Evolutionary conservation across 2,113 vertebrate genomes (phyloP).

Genomic region (Callionymus lyra): DNA sequence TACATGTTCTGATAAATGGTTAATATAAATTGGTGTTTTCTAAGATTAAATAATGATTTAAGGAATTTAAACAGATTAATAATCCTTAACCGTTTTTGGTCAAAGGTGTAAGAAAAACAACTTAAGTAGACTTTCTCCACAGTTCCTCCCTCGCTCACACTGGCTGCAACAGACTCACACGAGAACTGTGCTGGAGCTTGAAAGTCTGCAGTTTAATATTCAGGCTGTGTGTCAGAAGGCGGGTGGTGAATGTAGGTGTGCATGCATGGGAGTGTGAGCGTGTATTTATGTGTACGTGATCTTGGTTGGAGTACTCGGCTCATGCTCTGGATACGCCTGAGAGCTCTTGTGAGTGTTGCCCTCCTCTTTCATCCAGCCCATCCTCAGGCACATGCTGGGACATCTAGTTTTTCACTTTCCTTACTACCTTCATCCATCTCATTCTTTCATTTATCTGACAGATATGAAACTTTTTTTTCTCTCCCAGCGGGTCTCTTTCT

Average conservation of each 20-base stretch:
- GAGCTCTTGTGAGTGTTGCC: constrained; percentile 47
- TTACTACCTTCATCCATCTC: constrained; percentile 18
- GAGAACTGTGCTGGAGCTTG: too few relatives aligned
- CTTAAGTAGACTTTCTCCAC: too few relatives aligned
- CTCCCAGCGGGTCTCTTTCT: neutral
- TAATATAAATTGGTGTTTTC: too few relatives aligned
- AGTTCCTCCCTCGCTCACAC: too few relatives aligned
- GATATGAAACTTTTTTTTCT: constrained; percentile 26
- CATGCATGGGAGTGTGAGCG: constrained; percentile 2
- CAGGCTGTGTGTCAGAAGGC: too few relatives aligned
- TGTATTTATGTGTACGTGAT: constrained; percentile 21
- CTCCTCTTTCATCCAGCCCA: constrained; percentile 33
- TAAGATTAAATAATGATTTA: too few relatives aligned
- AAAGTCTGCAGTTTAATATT: too few relatives aligned
- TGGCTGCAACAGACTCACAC: too few relatives aligned
- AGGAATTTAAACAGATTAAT: too few relatives aligned
- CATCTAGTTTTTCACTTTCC: constrained; percentile 42
- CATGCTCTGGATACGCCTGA: constrained; percentile 56
- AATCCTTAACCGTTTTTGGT: too few relatives aligned
- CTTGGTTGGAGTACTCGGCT: constrained; percentile 41
- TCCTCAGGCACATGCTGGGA: constrained; percentile 54
- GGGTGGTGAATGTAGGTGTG: constrained; percentile 6
- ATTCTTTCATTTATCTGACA: constrained; percentile 17
- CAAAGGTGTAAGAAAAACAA: too few relatives aligned
- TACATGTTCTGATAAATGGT: too few relatives aligned